Base-by-base conservation (phyloP, 92 coral and sea anemone species). In the Diadumene lineata region DNA sequence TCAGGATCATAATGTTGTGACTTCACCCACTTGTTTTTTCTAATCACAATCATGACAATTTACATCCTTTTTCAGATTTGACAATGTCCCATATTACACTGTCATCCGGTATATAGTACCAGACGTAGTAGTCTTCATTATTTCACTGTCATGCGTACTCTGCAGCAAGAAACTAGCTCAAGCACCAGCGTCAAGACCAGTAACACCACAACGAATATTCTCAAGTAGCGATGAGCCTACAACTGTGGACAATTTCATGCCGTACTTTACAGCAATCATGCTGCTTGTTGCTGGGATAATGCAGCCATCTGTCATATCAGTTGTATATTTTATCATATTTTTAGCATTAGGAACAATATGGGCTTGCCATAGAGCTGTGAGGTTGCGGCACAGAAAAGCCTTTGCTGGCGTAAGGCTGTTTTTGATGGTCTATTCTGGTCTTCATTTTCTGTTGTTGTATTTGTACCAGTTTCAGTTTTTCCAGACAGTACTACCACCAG, bases 381-480 rank as follows among this genome's bases (percentile, higher is more conserved):
- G 88, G 74, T 64, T 87, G 33, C 89, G 84, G 30, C 68, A 87
- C 24, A 81, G 86, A 74, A 83, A 68, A 53, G 90, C 97, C 15
- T 92, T 88, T 76, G 89, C 92, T 0, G 83, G 82, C 30, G 70
- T 94, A 57, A 69, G 93, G 58, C 66, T 94, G 27, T 64, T 79
- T 58, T 88, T 94, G n/a, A 94, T 94, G 98, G 72, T 94, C 10
- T 94, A 86, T 82, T 94, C 98, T 43, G 92, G 97, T 53, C 43
- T 90, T 0, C 98, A 94, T 72, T 73, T 92, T 44, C 15, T 84
- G 50, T 75, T 70, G 4, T 72, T 92, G 57, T 94, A 94, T 69
- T 56, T 94, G 63, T 94, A 94, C 76, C 98, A 94, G 68, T 94
- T 91, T 66, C 97, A 94, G 78, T 92, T 92, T 81, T 92, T 94